Evolutionary conservation across 2,797 vertebrate genomes (phyloP).

Genomic region (Anguilla pacifica): DNA sequence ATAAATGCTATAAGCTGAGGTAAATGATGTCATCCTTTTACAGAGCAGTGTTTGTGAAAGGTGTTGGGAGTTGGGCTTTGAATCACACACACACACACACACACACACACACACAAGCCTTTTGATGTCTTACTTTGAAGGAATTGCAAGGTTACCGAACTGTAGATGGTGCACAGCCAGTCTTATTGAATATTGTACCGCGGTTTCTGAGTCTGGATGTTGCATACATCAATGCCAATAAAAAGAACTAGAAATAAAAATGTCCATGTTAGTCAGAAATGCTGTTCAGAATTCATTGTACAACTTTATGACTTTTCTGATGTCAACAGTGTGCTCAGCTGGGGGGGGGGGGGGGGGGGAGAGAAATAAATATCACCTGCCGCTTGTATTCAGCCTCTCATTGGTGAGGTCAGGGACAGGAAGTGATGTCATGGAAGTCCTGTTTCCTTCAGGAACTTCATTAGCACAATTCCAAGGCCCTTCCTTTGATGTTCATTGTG

Average conservation of each 20-base stretch:
- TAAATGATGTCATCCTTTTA: background rate
- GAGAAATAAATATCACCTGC: background rate
- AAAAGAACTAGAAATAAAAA: background rate
- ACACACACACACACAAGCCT: constrained; percentile 9
- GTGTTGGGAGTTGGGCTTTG: background rate
- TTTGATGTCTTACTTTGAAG: constrained; percentile 32
- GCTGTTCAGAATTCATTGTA: background rate
- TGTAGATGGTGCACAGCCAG: background rate
- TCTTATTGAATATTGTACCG: background rate
- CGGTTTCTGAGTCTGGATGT: background rate
- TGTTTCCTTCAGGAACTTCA: constrained; percentile 16
- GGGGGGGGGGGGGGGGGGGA: background rate
- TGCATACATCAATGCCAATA: background rate
- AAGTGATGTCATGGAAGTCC: background rate
- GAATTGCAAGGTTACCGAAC: background rate
- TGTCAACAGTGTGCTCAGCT: background rate
- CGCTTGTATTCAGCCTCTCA: background rate
- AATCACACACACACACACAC: constrained; percentile 41
- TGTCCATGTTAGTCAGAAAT: background rate
- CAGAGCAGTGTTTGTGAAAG: background rate
- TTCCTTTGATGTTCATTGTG: no score
- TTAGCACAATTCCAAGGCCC: no score
- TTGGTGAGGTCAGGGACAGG: background rate
- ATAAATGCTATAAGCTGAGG: background rate
- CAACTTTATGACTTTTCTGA: background rate